Percentiles rank a stretch among this genome's conserved stretches.
Conservation (phyloP, 2,113 vertebrate genomes). For the Tupaia chinensis region DNA sequence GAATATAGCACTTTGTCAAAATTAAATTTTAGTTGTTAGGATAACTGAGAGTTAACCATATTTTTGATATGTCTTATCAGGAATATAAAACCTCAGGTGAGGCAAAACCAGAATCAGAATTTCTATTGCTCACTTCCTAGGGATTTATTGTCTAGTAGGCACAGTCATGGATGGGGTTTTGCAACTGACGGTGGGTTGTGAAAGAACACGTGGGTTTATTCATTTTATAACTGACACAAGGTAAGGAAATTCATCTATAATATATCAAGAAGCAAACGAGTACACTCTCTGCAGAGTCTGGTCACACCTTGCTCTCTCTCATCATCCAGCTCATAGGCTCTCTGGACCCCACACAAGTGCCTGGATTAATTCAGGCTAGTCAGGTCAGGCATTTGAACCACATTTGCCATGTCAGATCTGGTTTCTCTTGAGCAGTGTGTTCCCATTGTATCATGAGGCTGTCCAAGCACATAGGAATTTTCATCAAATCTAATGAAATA, state of each 20-base stretch:
- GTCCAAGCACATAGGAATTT: not conserved
- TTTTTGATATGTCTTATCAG: not conserved
- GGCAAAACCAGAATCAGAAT: not conserved
- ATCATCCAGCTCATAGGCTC: no score
- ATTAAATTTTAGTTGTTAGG: no score
- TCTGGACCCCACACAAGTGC: no score
- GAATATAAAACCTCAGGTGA: not conserved
- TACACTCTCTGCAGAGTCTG: no score
- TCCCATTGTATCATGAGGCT: no score
- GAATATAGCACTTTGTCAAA: no score
- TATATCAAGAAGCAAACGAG: not conserved
- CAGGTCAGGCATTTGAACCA: no score
- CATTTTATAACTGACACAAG: not conserved
- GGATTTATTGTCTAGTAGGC: not conserved
- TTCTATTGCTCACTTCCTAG: not conserved
- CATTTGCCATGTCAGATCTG: no score
- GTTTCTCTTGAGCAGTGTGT: no score
- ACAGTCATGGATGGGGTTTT: not conserved
- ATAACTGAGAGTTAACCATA: no score
- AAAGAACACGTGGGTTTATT: not conserved
- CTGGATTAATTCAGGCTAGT: no score
- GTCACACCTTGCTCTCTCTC: no score
- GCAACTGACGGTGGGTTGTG: not conserved
- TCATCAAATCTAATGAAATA: not conserved
- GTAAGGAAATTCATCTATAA: not conserved